Evolutionary conservation across 35 echinoderm and acorn worm species (phyloP).

Genomic region (Heliocidaris tuberculata): DNA sequence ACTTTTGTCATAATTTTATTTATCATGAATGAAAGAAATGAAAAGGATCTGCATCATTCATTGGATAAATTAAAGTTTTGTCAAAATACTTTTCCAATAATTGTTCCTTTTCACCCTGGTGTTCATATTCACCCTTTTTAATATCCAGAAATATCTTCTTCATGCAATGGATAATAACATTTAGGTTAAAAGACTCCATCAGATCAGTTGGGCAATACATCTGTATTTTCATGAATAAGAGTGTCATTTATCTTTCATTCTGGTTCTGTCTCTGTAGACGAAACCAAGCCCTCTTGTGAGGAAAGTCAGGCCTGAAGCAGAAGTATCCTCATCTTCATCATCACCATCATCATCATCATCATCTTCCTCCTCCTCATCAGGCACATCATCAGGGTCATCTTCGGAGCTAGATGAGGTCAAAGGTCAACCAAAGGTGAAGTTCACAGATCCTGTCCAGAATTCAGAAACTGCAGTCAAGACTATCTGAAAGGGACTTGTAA

Average conservation of each 20-base stretch:
- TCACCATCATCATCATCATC: conserved; percentile 3
- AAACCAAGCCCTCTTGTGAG: not conserved
- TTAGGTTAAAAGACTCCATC: not conserved
- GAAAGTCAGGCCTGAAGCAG: not conserved
- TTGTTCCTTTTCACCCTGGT: too few relatives aligned
- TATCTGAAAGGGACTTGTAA: too few relatives aligned
- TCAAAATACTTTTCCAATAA: too few relatives aligned
- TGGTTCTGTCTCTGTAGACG: not conserved
- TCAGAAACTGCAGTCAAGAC: too few relatives aligned
- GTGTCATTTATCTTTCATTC: not conserved
- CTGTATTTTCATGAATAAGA: not conserved
- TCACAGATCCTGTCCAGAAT: not conserved
- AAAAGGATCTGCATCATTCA: too few relatives aligned
- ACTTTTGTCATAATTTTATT: too few relatives aligned
- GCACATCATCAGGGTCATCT: not conserved
- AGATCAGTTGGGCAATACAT: not conserved
- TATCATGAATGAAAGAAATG: too few relatives aligned
- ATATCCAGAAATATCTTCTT: too few relatives aligned
- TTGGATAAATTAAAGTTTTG: too few relatives aligned
- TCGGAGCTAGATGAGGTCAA: not conserved
- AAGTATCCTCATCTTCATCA: not conserved
- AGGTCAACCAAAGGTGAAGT: not conserved
- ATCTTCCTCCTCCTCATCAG: not conserved
- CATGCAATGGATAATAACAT: too few relatives aligned
- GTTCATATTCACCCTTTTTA: too few relatives aligned